Conservation (phyloP, 1,140 invertebrate genomes). For the Drosophila melanica region DNA sequence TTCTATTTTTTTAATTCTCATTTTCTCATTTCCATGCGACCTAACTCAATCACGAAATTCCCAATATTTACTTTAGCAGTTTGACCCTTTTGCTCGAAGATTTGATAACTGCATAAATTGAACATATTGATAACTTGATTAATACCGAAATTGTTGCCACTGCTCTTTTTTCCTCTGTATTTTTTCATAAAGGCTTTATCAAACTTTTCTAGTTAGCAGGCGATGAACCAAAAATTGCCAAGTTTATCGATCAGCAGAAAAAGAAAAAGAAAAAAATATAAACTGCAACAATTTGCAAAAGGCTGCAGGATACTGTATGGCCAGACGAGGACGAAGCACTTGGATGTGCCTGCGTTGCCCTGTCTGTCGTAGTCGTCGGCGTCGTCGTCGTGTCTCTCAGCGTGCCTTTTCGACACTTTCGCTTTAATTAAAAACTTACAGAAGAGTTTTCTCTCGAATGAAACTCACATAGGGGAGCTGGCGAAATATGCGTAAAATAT, state of each 20-base stretch:
- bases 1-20: too few relatives aligned
- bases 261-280: constrained; percentile 39
- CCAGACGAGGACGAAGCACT: constrained; percentile 31
- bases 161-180: not conserved
- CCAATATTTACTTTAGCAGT: constrained; percentile 10
- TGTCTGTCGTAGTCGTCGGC: constrained; percentile 4
- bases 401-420: constrained; percentile 75
- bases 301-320: constrained; percentile 24
- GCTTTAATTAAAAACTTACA: constrained; percentile 80
- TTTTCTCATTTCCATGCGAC: constrained; percentile 10
- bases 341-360: constrained; percentile 10
- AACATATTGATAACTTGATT: constrained; percentile 51
- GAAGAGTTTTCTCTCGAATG: constrained; percentile 44
- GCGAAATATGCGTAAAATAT: constrained; percentile 72
- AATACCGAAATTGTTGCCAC: constrained; percentile 43
- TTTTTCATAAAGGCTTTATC: constrained; percentile 16
- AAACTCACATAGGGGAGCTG: constrained; percentile 20
- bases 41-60: constrained; percentile 26
- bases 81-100: constrained; percentile 6
- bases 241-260: constrained; percentile 69
- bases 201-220: constrained; percentile 75
- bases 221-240: constrained; percentile 59
- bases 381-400: constrained; percentile 30
- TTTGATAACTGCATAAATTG: constrained; percentile 46
- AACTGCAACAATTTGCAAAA: constrained; percentile 73